Conservation (phyloP, 35 echinoderm and acorn worm genomes). For the Patiria miniata region DNA sequence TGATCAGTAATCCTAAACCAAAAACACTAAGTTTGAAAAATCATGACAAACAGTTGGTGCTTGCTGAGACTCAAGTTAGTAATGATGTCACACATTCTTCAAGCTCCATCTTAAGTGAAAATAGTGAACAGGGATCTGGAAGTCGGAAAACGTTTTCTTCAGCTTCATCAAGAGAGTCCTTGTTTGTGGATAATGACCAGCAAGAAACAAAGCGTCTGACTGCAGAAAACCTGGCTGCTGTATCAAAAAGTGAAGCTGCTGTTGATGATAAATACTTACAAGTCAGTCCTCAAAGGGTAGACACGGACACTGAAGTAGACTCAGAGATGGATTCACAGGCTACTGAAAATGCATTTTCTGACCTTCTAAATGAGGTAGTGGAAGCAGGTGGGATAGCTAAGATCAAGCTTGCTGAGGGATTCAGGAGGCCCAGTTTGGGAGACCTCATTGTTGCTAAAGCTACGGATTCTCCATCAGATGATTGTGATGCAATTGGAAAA, state of each 20-base stretch:
- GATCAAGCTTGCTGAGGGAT: background rate
- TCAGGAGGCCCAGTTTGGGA: slow-evolving; percentile 30
- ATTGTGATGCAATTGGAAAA: too few species aligned
- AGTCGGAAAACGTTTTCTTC: background rate
- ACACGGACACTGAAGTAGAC: background rate
- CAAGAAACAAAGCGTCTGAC: background rate
- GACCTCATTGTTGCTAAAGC: slow-evolving; percentile 45
- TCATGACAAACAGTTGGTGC: background rate
- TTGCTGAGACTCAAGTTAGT: too few species aligned
- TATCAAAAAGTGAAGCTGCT: background rate
- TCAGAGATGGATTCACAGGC: slow-evolving; percentile 4
- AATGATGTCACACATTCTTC: background rate
- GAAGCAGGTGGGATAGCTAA: slow-evolving; percentile 18
- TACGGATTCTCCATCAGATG: too few species aligned
- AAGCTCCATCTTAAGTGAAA: background rate
- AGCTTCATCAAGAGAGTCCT: background rate
- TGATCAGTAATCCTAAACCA: background rate
- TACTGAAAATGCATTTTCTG: background rate
- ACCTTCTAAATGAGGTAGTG: background rate
- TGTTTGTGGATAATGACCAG: background rate
- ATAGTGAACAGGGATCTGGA: background rate
- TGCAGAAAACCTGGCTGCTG: too few species aligned
- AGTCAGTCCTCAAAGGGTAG: background rate
- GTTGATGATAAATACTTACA: slow-evolving; percentile 14
- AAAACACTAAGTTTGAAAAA: background rate